Percentiles rank a stretch among this genome's conserved stretches.
phyloP scores from a whole-genome alignment of 2,888 invertebrate species.

The Trachelus troglodyta region DNA sequence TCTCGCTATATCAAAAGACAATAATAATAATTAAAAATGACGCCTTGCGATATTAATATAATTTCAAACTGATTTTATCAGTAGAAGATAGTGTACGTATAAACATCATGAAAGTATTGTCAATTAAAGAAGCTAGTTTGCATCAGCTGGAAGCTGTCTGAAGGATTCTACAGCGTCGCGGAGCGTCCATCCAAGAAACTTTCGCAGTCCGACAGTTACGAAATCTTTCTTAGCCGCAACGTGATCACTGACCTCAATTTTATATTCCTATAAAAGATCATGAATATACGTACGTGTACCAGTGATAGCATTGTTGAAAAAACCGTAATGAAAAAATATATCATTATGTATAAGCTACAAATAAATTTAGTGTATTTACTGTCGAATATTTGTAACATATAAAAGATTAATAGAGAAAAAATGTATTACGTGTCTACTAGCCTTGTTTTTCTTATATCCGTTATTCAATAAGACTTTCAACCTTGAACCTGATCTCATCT shows the following conservation, averaged over 20 bases:
- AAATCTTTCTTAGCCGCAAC: slow-evolving; percentile 30
- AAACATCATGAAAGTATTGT: neutral
- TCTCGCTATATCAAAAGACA: neutral
- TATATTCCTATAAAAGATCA: slow-evolving; percentile 9
- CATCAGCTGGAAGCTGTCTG: neutral
- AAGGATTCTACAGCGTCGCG: neutral
- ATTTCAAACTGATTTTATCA: neutral
- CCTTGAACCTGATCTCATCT: neutral
- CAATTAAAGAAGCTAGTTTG: neutral
- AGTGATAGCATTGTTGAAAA: neutral
- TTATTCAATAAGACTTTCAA: neutral
- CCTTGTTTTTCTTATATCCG: too few relatives aligned
- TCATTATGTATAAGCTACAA: neutral
- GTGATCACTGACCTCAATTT: slow-evolving; percentile 35
- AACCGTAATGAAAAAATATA: neutral
- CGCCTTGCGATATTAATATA: neutral
- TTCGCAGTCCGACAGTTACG: slow-evolving; percentile 36
- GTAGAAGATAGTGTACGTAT: neutral
- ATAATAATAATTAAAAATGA: neutral
- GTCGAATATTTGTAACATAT: neutral
- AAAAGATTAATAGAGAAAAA: neutral
- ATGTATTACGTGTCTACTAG: too few relatives aligned
- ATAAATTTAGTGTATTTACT: neutral
- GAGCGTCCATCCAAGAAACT: slow-evolving; percentile 29
- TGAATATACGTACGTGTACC: neutral